phyloP scores from a whole-genome alignment of 2,888 invertebrate species.

The Neoitamus cyanurus region DNA sequence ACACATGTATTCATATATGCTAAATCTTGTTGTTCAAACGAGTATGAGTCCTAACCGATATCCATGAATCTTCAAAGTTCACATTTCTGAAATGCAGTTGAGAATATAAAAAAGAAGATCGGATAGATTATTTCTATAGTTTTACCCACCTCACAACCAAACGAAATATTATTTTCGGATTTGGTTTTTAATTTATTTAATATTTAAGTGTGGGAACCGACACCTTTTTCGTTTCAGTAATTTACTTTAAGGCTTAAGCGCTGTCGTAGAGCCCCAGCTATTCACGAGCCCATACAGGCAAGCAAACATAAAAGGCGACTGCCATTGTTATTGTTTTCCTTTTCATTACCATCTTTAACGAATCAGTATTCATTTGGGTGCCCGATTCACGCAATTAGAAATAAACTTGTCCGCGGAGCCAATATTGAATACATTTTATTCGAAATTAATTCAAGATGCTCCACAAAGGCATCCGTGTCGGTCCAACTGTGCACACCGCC shows the following conservation, averaged over 20 bases:
- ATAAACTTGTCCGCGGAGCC: slow-evolving; percentile 8
- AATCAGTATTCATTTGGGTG: slow-evolving; percentile 19
- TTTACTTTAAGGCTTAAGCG: not conserved
- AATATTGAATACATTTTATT: slow-evolving; percentile 45
- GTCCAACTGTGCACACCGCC: not conserved
- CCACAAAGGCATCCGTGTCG: not conserved
- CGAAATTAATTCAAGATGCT: slow-evolving; percentile 44
- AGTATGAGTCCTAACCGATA: too few relatives aligned
- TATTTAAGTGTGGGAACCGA: not conserved
- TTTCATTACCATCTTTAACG: slow-evolving; percentile 36
- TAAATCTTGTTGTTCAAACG: too few relatives aligned
- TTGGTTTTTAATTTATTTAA: not conserved
- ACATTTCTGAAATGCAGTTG: too few relatives aligned
- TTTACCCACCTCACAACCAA: not conserved
- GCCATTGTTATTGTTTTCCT: slow-evolving; percentile 8
- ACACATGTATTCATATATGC: too few relatives aligned
- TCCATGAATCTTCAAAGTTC: too few relatives aligned
- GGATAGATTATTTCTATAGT: too few relatives aligned
- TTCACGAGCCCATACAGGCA: not conserved
- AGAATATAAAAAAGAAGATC: too few relatives aligned
- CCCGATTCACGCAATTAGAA: slow-evolving; percentile 2
- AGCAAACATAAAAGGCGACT: not conserved
- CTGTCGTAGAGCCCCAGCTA: not conserved
- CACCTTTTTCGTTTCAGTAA: not conserved
- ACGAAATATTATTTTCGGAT: not conserved